These are phyloP conservation scores for Alosa sapidissima DNA, from an alignment of 2,797 vertebrate genomes.

Conservation along the genomic window DNA sequence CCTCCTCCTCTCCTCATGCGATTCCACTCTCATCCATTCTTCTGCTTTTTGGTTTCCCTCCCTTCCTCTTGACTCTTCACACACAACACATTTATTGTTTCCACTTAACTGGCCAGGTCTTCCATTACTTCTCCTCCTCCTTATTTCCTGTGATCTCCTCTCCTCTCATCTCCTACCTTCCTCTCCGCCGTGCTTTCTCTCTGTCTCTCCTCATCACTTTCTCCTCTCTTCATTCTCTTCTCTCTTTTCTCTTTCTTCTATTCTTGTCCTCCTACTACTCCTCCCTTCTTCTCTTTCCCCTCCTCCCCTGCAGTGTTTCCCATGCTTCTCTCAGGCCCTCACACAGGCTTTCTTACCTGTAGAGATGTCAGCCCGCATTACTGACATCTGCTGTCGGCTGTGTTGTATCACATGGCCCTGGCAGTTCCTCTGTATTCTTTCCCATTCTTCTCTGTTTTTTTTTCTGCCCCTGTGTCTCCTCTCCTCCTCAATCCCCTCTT, in stretches of 20 bases:
- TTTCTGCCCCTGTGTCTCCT: conserved; percentile 38
- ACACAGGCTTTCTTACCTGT: neutral
- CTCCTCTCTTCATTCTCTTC: neutral
- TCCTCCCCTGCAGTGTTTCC: neutral
- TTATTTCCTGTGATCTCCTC: neutral
- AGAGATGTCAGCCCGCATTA: neutral
- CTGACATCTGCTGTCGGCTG: neutral
- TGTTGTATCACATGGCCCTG: neutral
- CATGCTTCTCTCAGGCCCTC: neutral
- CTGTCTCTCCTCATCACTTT: conserved; percentile 34
- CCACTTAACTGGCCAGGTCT: neutral
- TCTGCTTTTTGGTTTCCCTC: neutral
- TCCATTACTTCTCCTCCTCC: neutral
- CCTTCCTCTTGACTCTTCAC: neutral
- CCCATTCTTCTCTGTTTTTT: neutral
- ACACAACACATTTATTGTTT: neutral
- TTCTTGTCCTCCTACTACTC: conserved; percentile 3
- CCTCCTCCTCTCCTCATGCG: neutral
- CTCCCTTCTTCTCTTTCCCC: neutral
- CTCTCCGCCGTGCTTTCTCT: neutral
- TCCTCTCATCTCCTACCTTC: neutral
- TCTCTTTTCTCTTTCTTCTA: neutral
- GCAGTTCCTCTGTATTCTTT: neutral
- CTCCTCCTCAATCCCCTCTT: neutral
- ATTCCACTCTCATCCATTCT: neutral